Conservation (phyloP, 2,797 vertebrate genomes). For the Poeciliopsis infans region DNA sequence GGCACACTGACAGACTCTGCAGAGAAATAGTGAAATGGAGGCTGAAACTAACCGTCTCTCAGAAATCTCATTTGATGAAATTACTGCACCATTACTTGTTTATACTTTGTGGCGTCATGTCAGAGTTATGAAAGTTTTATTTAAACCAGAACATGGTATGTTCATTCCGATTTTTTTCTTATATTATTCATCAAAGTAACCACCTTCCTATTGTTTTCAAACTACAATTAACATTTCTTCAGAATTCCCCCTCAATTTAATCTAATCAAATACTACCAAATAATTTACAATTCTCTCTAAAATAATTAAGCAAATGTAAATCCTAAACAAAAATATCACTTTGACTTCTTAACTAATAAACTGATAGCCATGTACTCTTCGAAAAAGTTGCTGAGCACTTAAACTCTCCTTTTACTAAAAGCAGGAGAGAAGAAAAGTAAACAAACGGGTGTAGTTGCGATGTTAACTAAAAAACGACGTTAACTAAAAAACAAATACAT, state of each 20-base stretch:
- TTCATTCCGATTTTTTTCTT: constrained; percentile 27
- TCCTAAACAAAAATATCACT: not conserved
- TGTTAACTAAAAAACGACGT: not conserved
- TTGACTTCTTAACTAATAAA: not conserved
- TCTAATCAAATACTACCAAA: not conserved
- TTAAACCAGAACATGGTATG: constrained; percentile 49
- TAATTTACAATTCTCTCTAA: not conserved
- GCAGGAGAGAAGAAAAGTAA: not conserved
- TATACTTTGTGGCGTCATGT: constrained; percentile 57
- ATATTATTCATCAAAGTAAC: constrained; percentile 39
- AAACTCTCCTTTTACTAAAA: not conserved
- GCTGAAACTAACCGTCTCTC: constrained; percentile 56
- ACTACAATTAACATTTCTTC: constrained; percentile 8
- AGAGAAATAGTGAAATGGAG: constrained; percentile 59
- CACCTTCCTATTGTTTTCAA: constrained; percentile 11
- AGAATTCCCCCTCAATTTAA: not conserved
- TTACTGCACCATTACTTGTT: constrained; percentile 60
- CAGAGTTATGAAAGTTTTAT: constrained; percentile 57
- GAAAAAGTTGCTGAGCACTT: not conserved
- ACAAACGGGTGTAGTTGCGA: not conserved
- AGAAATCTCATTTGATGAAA: constrained; percentile 64
- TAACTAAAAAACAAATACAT: not conserved
- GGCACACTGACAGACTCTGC: constrained; percentile 65
- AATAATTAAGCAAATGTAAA: not conserved
- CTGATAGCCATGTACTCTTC: not conserved